Evolutionary conservation across 2,888 invertebrate genomes (phyloP), one percentile per base, ranked within the genome.

Genomic region (Ennomos erosarius): DNA sequence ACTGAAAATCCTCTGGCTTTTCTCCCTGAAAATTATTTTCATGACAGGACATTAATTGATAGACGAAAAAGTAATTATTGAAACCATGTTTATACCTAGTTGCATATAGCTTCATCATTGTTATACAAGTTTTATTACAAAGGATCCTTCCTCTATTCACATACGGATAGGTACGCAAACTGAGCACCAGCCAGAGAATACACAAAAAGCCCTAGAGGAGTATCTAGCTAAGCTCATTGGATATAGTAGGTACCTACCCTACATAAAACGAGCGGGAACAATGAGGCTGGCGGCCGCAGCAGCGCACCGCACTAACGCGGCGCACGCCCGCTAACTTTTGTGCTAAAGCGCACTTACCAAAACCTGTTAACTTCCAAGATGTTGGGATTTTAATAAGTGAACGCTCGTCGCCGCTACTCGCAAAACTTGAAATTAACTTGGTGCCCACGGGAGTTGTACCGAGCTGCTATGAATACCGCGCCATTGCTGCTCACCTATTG

Each of bases 351-450:
- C 77, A 78, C 76, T 82, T 81, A 75, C 82, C 79, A 81, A 85
- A 87, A 88, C 85, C 86, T 86, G 84, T 87, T 87, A 87, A 84
- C 77, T 81, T 79, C 65, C 82, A 84, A 85, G 87, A 87, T 75
- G 83, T 80, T 82, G 78, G 78, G 75, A 85, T 87, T 90, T 90
- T 90, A 90, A 90, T 90, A 90, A 89, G 78, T 84, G 80, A 85
- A 75, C 67, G 78, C 55, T 60, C 59, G 59, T 59, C 59, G 73
- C 75, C 79, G 79, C 71, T 74, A 81, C 80, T 84, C 71, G 76
- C 78, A 81, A 81, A 90, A 90, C 87, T 91, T 90, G 83, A 85
- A 89, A 91, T 90, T 90, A 90, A 89, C 87, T 89, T 83, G 74
- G 76, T 64, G 64, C 90, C 85, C 89, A 64, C 65, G 88, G 88